Base-by-base conservation (phyloP, 2,888 invertebrate genomes). In the Xestoiulus laeticollis region DNA sequence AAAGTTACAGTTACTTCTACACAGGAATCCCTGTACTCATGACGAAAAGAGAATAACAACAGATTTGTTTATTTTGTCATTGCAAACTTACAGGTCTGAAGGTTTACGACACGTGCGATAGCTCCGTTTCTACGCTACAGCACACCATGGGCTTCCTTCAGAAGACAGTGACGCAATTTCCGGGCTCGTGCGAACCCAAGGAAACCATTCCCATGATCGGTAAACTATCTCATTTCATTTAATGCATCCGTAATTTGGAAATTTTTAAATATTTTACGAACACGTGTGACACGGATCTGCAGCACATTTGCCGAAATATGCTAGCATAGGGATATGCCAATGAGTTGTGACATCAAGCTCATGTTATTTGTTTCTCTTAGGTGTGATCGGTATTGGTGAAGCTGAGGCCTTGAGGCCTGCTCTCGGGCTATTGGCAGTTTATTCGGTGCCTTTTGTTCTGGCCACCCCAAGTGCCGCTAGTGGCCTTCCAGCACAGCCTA, bases 381-480 rank as follows among this genome's bases (percentile, higher is more conserved):
- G 86, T 16, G 86, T 86, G 14, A 59, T 86, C 16, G 86, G 86
- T 14, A 30, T 86, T 22, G 59, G 86, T 59, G 59, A 86, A 6
- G 86, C 86, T 30, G 68, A 86, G 14, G 59, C 59, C 30, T 86
- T 86, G 59, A 48, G 68, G 38, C 86, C 86, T n/a, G 68, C 86
- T 30, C 59, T 86, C 19, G 48, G 87, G 10, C 32, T 87, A 32
- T 85, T 84, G 26, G 84, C 83, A 19, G 44, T 85, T 12, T 87
- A 87, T 84, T 87, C 87, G 19, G 87, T 87, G 53, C 87, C 87
- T 0, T 30, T 87, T 44, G 33, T 87, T 8, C 48, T 87, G 32
- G 85, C 87, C 30, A 87, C 84, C 16, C 87, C 87, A 1, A 84
- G 32, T 30, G 43, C 87, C 43, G 48, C 85, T 30, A 84, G 84